A percentile compares a stretch with the other conserved stretches of the same genome.
Evolutionary conservation across 2,113 vertebrate species (phyloP).

Genomic region (Phylloscopus whistleri): DNA sequence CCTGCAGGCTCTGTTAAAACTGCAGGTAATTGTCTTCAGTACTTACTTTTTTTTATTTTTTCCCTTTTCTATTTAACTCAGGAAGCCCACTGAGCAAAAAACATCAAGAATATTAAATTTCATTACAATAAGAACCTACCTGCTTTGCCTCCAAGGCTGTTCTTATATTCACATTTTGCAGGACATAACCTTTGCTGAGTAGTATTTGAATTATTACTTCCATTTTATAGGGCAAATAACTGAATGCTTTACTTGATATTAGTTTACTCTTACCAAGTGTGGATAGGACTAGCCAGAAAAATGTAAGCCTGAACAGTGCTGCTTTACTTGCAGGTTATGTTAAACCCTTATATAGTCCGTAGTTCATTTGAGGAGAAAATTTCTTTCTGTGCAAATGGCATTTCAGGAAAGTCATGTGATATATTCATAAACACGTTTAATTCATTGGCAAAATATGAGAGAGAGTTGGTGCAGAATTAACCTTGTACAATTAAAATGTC

Average conservation of each 20-base stretch:
- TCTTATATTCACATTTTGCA: conserved; percentile 7
- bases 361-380: not conserved
- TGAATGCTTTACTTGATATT: conserved; percentile 4
- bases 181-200: conserved; percentile 19
- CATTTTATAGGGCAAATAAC: conserved; percentile 6
- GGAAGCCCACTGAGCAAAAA: not conserved
- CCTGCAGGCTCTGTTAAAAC: not conserved
- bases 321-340: not conserved
- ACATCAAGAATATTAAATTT: not conserved
- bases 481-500: not conserved
- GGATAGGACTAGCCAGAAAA: not conserved
- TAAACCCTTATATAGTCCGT: not conserved
- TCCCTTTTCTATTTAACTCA: not conserved
- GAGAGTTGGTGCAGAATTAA: not conserved
- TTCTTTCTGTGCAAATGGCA: not conserved
- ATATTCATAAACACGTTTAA: not conserved
- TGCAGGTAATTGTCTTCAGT: not conserved
- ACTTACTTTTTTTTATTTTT: not conserved
- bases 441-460: not conserved
- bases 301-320: not conserved
- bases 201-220: conserved; percentile 13
- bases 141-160: not conserved
- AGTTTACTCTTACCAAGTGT: not conserved
- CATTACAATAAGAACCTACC: not conserved
- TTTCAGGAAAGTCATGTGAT: not conserved